Evolutionary conservation across 1,140 invertebrate genomes (phyloP), one percentile per base, ranked within the genome.

Genomic region (Drosophila malerkotliana): DNA sequence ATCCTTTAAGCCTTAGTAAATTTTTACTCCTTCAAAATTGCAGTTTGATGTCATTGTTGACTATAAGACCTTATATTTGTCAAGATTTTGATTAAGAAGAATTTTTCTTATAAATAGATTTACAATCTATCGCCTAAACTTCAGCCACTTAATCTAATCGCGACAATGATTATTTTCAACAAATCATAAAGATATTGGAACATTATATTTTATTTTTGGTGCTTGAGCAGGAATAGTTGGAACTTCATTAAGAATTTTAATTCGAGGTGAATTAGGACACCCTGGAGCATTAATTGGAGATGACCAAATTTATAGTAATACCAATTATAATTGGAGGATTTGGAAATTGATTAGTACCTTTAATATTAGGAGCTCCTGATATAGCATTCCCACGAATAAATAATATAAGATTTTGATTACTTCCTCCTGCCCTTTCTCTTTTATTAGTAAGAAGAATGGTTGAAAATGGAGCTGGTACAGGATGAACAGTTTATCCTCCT

Each of bases 131-230:
- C 64, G 91, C 93, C 91, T 93, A 93, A 91, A 53, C 32, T 90
- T 93, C 92, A 92, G 92, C 92, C 93, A 93, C 91, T 92, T 93
- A 92, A 93, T 76, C 66, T 0, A 90, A 92, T 80, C 69, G 89
- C 84, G 92, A 93, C 91, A 93, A 93, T 94, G 93, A 92, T 75
- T 95, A 76, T 94, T 93, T 90, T 95, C 94, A 64, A 95, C 94
- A 76, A 96, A 96, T 92, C 95, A 96, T 92, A 96, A 95, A 93
- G 94, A 96, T 94, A 96, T 96, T 94, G 95, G 94, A 78, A 95
- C 94, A 45, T 91, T 96, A 92, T 96, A 96, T 93, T 95, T 96
- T 61, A 93, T 95, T 79, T 95, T 96, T 92, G 94, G 94, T 14
- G 92, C 94, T 72, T 95, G 94, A 93, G 69, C 94, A 30, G 94